Conservation (phyloP, 2,888 invertebrate genomes). For the Fissipunctia ypsillon region DNA sequence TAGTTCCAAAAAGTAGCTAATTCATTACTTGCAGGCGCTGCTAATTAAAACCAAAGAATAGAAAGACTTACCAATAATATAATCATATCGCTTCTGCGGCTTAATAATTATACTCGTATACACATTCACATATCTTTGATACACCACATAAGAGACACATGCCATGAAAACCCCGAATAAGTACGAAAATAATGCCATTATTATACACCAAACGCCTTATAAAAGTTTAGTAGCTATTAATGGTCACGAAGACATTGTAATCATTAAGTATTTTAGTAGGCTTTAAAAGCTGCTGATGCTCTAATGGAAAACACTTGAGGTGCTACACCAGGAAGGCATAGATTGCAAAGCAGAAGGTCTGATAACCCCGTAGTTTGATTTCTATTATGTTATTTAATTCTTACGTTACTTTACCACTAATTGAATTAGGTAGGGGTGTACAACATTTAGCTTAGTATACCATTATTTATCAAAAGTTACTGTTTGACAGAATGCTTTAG, state of each 20-base stretch:
- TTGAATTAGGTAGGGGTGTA: conserved; percentile 84
- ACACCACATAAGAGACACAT: conserved; percentile 81
- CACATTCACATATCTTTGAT: conserved; percentile 79
- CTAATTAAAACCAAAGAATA: background rate
- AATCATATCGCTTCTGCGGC: conserved; percentile 85
- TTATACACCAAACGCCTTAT: conserved; percentile 9
- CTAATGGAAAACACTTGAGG: background rate
- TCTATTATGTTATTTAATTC: conserved; percentile 72
- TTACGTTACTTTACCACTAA: conserved; percentile 72
- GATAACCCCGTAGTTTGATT: conserved; percentile 65
- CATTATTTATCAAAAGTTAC: background rate
- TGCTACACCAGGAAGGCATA: conserved; percentile 11
- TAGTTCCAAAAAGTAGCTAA: conserved; percentile 8
- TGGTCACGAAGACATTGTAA: conserved; percentile 6
- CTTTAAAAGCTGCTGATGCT: background rate
- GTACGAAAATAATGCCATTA: conserved; percentile 80
- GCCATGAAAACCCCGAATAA: conserved; percentile 78
- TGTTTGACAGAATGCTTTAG: background rate
- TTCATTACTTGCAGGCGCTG: conserved; percentile 9
- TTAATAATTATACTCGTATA: conserved; percentile 80
- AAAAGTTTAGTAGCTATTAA: conserved; percentile 20
- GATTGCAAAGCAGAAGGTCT: conserved; percentile 27
- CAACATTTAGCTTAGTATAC: conserved; percentile 4
- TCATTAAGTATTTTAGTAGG: background rate
- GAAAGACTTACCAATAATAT: conserved; percentile 83